Evolutionary conservation across 2,113 vertebrate species (phyloP), one percentile per base, ranked within the genome.

Genomic region (Anoura caudifer): DNA sequence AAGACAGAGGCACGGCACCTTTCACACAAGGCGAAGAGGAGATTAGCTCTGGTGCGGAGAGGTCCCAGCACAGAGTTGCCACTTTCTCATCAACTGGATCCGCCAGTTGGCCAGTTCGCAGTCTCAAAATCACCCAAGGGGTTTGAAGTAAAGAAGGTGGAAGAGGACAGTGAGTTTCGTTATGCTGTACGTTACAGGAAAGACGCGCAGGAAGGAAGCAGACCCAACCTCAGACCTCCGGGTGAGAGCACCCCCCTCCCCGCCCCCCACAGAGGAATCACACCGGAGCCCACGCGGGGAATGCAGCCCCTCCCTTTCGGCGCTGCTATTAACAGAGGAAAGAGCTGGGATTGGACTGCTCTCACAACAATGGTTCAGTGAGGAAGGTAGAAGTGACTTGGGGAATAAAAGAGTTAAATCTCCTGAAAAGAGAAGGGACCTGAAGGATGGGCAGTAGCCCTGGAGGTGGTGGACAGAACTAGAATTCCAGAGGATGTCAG

Each of bases 121-220:
- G 28, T 50, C 70, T 90, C 82, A 15, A 43, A 73, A 50, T 83
- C 61, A 67, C 84, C 67, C 16, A 54, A 20, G 12, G 26, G 67
- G 36, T 31, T 41, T 77, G 12, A 24, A 70, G 26, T 45, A 12
- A 91, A 76, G 61, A 86, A 2, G 9, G 1, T n/a, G 59, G 59
- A 72, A 22, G 14, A 4, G 3, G 20, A 13, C 14, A 43, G 19
- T 65, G 70, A 47, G 33, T 59, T 52, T 81, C 24, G 82, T 50
- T 65, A 2, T 1, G 10, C 2, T 80, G 4, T 41, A 6, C 1
- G 0, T 41, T 43, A n/a, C 1, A 3, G 14, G 54, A 20, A 67
- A n/a, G 28, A 36, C 20, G 2, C 24, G 45, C 13, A 31, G 36
- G 43, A 85, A 79, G 80, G 54, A 70, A 73, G 63, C 9, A 4